These are phyloP conservation scores for Orthosia gothica DNA, from an alignment of 2,888 invertebrate genomes.

Conservation along the genomic window DNA sequence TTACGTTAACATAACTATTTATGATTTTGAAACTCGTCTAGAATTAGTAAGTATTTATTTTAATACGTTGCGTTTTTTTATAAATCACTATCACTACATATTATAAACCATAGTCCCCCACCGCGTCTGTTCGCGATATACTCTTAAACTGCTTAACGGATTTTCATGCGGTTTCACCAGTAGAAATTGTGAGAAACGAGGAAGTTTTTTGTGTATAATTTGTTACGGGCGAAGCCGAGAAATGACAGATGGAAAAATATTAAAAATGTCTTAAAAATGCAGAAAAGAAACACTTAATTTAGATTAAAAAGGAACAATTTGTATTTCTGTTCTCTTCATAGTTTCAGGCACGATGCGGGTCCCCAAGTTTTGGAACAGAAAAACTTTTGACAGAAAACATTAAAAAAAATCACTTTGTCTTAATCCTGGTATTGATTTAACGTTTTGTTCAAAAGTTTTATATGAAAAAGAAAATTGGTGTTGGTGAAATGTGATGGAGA, in stretches of 20 bases:
- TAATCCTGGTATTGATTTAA: background rate
- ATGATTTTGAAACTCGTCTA: background rate
- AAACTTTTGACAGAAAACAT: conserved; percentile 25
- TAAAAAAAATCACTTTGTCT: conserved; percentile 33
- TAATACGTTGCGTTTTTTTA: background rate
- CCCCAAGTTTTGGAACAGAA: conserved; percentile 2
- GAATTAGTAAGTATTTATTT: conserved; percentile 29
- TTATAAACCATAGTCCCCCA: no score
- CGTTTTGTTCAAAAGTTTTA: background rate
- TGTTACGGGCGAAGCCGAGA: no score
- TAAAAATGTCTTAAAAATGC: background rate
- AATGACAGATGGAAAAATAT: background rate
- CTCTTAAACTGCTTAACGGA: no score
- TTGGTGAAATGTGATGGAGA: background rate
- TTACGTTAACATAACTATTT: background rate
- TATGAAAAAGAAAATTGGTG: conserved; percentile 8
- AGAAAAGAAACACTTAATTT: background rate
- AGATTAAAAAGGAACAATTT: background rate
- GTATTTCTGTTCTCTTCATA: conserved; percentile 3
- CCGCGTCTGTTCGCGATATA: no score
- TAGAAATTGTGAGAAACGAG: no score
- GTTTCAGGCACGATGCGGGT: conserved; percentile 1
- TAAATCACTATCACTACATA: background rate
- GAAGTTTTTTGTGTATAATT: no score
- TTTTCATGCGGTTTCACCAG: no score